Conservation (phyloP, 1,140 invertebrate genomes). For the Mizuhopecten yessoensis region DNA sequence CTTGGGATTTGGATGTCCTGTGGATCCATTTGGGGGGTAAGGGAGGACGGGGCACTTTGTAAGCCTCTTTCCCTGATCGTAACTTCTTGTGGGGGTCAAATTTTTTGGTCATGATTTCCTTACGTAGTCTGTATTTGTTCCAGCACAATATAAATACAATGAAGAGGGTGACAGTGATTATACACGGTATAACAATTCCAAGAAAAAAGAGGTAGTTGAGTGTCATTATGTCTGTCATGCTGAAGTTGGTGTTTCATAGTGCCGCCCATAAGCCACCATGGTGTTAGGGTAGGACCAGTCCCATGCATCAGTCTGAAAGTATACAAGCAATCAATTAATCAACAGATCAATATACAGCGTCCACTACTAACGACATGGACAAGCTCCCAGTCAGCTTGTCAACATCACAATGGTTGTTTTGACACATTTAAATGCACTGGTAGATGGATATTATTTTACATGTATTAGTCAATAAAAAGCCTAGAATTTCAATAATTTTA, state of each 20-base stretch:
- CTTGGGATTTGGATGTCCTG: slow-evolving; percentile 41
- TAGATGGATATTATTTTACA: not conserved
- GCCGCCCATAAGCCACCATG: slow-evolving; percentile 17
- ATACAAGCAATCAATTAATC: not conserved
- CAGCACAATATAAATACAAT: slow-evolving; percentile 79
- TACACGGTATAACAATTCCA: slow-evolving; percentile 84
- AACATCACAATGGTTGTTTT: not conserved
- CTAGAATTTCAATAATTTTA: not conserved
- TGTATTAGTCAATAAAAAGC: not conserved
- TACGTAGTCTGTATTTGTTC: slow-evolving; percentile 71
- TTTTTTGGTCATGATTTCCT: slow-evolving; percentile 73
- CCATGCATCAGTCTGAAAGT: slow-evolving; percentile 26
- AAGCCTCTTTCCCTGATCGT: slow-evolving; percentile 58
- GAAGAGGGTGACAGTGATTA: slow-evolving; percentile 83
- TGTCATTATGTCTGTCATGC: slow-evolving; percentile 62
- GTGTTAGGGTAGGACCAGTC: not conserved
- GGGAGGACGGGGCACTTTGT: slow-evolving; percentile 65
- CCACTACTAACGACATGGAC: not conserved
- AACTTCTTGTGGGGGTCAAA: slow-evolving; percentile 74
- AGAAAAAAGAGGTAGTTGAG: slow-evolving; percentile 83
- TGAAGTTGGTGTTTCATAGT: slow-evolving; percentile 43
- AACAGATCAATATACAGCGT: not conserved
- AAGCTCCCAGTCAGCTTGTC: not conserved
- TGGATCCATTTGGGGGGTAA: slow-evolving; percentile 46
- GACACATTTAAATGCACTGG: not conserved